A percentile compares a stretch with the other conserved stretches of the same genome.
Conservation (phyloP, 2,888 invertebrate species). For the Unio pictorum region DNA sequence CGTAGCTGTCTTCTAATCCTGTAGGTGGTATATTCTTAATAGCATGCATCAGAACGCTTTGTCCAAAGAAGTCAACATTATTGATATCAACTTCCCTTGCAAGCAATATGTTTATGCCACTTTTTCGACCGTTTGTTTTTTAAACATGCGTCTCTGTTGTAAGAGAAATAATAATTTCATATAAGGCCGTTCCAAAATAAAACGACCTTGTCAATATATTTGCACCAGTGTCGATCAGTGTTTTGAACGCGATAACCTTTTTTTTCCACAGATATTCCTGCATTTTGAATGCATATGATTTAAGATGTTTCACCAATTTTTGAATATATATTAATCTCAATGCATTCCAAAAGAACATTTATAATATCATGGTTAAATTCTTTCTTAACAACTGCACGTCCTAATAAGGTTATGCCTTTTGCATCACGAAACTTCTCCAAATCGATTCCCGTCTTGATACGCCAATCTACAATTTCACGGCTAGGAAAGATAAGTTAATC, state of each 20-base stretch:
- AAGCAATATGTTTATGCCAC: not conserved
- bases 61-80: constrained; percentile 3
- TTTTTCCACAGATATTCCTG: not conserved
- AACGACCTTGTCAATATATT: not conserved
- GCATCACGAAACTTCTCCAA: not conserved
- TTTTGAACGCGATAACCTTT: not conserved
- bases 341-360: not conserved
- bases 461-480: constrained; percentile 1
- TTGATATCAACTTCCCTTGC: not conserved
- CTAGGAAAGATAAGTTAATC: constrained; percentile 1
- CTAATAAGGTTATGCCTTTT: not conserved
- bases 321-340: not conserved
- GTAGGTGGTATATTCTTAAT: not conserved
- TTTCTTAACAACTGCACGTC: not conserved
- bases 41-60: constrained; percentile 2
- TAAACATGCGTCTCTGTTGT: not conserved
- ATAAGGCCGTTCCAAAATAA: not conserved
- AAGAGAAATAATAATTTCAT: not conserved
- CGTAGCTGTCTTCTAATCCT: not conserved
- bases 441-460: constrained; percentile 1
- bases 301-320: not conserved
- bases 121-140: not conserved
- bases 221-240: not conserved
- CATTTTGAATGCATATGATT: not conserved
- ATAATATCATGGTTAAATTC: constrained; percentile 1